Percentiles rank a stretch among this genome's conserved stretches.
Conservation (phyloP, 2,888 invertebrate genomes). For the Ypsolopha sequella region DNA sequence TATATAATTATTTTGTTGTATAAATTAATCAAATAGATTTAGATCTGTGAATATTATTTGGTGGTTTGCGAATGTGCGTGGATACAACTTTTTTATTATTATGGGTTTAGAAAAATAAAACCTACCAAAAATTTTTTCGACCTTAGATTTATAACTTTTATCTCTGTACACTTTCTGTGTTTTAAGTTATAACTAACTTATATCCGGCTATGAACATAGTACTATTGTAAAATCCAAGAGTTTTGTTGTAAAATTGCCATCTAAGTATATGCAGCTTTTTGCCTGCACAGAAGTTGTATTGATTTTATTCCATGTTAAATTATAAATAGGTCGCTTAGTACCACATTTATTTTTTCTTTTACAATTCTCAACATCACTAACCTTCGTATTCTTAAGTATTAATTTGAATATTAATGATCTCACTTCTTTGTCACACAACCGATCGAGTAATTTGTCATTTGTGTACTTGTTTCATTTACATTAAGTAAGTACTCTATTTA, state of each 20-base stretch:
- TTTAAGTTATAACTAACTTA: not conserved
- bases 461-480: conserved; percentile 6
- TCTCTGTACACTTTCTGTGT: not conserved
- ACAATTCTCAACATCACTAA: conserved; percentile 29
- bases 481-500: conserved; percentile 1
- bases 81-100: conserved; percentile 9
- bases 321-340: not conserved
- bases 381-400: conserved; percentile 61
- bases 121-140: conserved; percentile 34
- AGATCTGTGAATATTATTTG: conserved; percentile 44
- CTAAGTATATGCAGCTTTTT: not conserved
- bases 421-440: conserved; percentile 60
- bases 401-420: conserved; percentile 66
- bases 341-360: not conserved
- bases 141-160: not conserved
- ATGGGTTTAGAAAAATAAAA: conserved; percentile 22
- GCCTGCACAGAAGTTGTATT: not conserved
- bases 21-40: conserved; percentile 58
- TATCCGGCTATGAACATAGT: conserved; percentile 10
- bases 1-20: conserved; percentile 60
- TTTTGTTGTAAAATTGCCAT: not conserved
- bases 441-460: conserved; percentile 42
- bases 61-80: conserved; percentile 10
- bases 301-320: not conserved
- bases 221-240: not conserved